Evolutionary conservation across 2,797 vertebrate species (phyloP).

Genomic region (Apogon talboti): DNA sequence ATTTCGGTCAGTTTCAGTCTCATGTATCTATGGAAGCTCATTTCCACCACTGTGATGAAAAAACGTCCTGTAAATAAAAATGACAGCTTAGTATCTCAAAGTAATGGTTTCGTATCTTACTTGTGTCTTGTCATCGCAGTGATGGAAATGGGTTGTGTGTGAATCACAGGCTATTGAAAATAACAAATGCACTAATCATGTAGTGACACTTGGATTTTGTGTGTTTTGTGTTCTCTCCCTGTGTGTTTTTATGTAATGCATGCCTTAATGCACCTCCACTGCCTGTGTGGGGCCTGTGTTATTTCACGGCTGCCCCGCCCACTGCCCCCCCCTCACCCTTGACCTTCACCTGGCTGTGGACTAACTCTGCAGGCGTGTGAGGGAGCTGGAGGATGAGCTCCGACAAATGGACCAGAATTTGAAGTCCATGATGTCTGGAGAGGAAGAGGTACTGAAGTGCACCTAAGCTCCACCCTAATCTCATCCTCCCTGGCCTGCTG

Average conservation of each 20-base stretch:
- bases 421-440: constrained; percentile 96
- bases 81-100: too few relatives aligned
- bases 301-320: constrained; percentile 40
- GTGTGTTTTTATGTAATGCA: constrained; percentile 72
- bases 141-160: background rate
- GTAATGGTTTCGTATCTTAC: too few relatives aligned
- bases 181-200: constrained; percentile 50
- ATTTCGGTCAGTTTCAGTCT: background rate
- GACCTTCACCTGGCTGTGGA: constrained; percentile 59
- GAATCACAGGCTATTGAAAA: background rate
- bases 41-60: too few relatives aligned
- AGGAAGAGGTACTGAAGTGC: constrained; percentile 93
- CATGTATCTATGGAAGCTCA: too few relatives aligned
- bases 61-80: too few relatives aligned
- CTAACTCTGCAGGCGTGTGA: constrained; percentile 88
- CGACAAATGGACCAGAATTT: constrained; percentile 95
- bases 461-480: constrained; percentile 15
- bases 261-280: constrained; percentile 61
- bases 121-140: too few relatives aligned
- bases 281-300: constrained; percentile 60
- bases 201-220: constrained; percentile 29
- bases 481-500: constrained; percentile 20
- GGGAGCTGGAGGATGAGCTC: constrained; percentile 95
- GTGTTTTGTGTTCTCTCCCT: constrained; percentile 48
- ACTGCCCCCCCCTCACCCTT: constrained; percentile 43